Evolutionary conservation across 2,797 vertebrate species (phyloP), one percentile per base, ranked within the genome.

Genomic region (Lepilemur septentrionalis): DNA sequence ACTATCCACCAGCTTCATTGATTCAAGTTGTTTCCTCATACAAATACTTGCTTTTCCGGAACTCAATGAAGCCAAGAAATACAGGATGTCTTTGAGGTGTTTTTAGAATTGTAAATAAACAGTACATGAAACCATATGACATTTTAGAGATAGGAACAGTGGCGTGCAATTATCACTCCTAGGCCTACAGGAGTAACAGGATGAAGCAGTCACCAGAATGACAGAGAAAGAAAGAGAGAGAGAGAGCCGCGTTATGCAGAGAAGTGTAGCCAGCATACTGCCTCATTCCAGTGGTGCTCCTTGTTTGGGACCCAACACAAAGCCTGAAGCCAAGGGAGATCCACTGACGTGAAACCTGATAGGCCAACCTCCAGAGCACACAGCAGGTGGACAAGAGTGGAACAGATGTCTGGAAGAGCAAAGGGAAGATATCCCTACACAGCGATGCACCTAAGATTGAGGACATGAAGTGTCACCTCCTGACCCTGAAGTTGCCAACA

Each of bases 71-170:
- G 50, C 5, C 20, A 57, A 78, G 48, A 97, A 94, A 87, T 76
- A 72, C 1, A 65, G 23, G 7, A 17, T 28, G 9, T 59, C 50
- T 57, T 86, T 81, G 75, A 80, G 9, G 18, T 91, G 23, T 38
- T 86, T 92, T 93, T 43, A 82, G 63, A 83, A 76, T 20, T 81
- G 20, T n/a, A 93, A 92, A 50, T 61, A 91, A 95, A 79, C 65
- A 88, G 18, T 65, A 41, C 0, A 3, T 75, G 38, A 89, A 76
- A 83, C 59, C n/a, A 59, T 87, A 48, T 30, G n/a, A 90, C 30
- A 22, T 72, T 61, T 76, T 38, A 8, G 41, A 94, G 59, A 57
- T 12, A 23, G 46, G 43, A 81, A 59, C 1, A 28, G 8, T 20
- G 41, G 13, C 15, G 14, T 83, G 5, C 28, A 46, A n/a, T 57